Base-by-base conservation (phyloP, 2,888 invertebrate genomes). In the Diarsia rubi region DNA sequence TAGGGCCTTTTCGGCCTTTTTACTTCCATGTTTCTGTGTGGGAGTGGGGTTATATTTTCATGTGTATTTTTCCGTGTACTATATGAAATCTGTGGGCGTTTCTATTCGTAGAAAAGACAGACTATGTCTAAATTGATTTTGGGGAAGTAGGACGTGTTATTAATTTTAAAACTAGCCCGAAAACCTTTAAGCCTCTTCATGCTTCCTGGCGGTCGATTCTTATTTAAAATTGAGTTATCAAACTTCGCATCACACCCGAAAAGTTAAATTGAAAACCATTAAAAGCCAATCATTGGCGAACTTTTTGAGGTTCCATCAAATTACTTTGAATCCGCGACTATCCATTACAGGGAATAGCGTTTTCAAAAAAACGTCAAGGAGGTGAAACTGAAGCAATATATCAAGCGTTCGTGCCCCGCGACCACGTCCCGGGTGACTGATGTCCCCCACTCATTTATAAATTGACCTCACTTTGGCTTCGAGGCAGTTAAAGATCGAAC, bases 221-320 rank as follows among this genome's bases (percentile, higher is more conserved):
- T 85, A 86, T 89, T 91, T 89, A 91, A 91, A 92, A 92, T 91
- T 89, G 89, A 92, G 89, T 92, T 92, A 92, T 91, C 88, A 91
- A 94, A 93, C 89, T 94, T 91, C 81, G 82, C 86, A 91, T 89
- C 90, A 89, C 90, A 92, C 92, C 90, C 89, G 90, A 89, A 88
- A 94, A 94, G 93, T 94, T 94, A 92, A 94, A 94, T 93, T 93
- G 94, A 93, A 94, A 93, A 92, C 92, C 93, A 93, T 94, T 94
- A 93, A 92, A 93, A 89, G 90, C 88, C 91, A 92, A 92, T 93
- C 92, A 91, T 92, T 90, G 90, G 85, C 84, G 88, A 91, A 93
- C 89, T 92, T 93, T 89, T 90, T 88, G 86, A 88, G 90, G 79
- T 86, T 80, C 89, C 86, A 88, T 90, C 89, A 90, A 92, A 93